Evolutionary conservation across 2,888 invertebrate genomes (phyloP).

Genomic region (Morpho achilles): DNA sequence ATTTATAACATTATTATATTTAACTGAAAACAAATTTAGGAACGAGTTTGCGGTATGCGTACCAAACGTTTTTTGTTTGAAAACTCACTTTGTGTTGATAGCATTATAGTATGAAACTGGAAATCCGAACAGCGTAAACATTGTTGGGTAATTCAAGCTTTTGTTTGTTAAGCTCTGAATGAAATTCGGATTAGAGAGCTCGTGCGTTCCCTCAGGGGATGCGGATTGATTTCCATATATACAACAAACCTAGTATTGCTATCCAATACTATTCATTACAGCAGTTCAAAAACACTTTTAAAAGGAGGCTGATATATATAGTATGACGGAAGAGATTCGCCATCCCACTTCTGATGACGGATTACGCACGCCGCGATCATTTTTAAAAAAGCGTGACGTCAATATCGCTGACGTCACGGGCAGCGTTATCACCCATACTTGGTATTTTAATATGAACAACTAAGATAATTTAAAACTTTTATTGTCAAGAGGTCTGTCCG

Average conservation of each 20-base stretch:
- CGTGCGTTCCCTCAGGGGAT: constrained; percentile 15
- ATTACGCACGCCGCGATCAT: no score
- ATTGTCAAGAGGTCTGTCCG: no score
- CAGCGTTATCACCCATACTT: no score
- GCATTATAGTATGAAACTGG: constrained; percentile 8
- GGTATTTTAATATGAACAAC: no score
- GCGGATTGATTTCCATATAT: constrained; percentile 19
- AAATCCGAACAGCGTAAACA: constrained; percentile 19
- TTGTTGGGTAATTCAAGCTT: constrained; percentile 17
- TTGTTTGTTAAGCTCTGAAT: constrained; percentile 24
- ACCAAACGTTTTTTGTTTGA: not conserved
- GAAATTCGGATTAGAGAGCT: constrained; percentile 24
- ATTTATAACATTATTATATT: not conserved
- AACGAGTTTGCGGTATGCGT: not conserved
- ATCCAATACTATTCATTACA: not conserved
- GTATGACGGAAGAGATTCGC: no score
- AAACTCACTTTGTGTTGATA: no score
- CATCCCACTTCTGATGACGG: no score
- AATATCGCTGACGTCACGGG: no score
- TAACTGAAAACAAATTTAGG: not conserved
- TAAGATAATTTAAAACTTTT: no score
- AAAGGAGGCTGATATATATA: no score
- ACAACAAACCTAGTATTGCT: constrained; percentile 1
- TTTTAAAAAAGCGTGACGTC: no score
- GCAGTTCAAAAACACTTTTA: no score